A percentile compares a stretch with the other conserved stretches of the same genome.
Conservation (phyloP, 1,140 invertebrate species). For the Drosophila bocki region DNA sequence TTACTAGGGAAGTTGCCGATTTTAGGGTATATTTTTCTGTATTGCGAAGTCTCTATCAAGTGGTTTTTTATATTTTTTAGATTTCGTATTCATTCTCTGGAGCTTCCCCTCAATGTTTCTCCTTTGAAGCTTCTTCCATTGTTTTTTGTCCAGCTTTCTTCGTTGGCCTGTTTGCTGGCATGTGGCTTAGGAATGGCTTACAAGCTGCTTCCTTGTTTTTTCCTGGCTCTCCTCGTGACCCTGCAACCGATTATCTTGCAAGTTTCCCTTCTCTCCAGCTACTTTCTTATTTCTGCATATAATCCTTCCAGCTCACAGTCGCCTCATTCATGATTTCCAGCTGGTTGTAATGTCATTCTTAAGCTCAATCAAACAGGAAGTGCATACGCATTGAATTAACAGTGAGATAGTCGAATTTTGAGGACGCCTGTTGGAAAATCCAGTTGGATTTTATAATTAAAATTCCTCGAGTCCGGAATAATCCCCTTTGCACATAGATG, state of each 20-base stretch:
- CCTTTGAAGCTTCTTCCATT: constrained; percentile 1
- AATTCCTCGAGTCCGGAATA: constrained; percentile 14
- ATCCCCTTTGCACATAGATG: constrained; percentile 16
- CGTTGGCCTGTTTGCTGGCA: constrained; percentile 29
- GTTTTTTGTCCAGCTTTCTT: constrained; percentile 23
- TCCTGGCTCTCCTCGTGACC: constrained; percentile 11
- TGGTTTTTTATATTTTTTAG: neutral
- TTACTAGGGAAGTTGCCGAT: too few relatives aligned
- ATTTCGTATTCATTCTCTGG: constrained; percentile 1
- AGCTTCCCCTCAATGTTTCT: neutral
- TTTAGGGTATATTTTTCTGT: neutral
- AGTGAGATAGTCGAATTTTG: constrained; percentile 10
- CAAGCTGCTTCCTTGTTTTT: constrained; percentile 40
- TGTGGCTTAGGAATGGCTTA: constrained; percentile 46
- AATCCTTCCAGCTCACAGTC: constrained; percentile 21
- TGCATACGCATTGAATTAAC: constrained; percentile 33
- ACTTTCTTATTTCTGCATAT: constrained; percentile 3
- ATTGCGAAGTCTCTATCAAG: neutral
- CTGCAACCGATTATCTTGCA: constrained; percentile 43
- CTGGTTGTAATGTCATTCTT: constrained; percentile 21
- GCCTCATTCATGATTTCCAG: constrained; percentile 25
- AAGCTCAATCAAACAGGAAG: constrained; percentile 37
- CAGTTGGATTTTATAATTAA: constrained; percentile 36
- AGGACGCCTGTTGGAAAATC: constrained; percentile 10
- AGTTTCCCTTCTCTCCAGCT: constrained; percentile 2